Percentiles rank a stretch among this genome's conserved stretches.
Conservation (phyloP, 2,888 invertebrate genomes). For the Pollenia labialis region DNA sequence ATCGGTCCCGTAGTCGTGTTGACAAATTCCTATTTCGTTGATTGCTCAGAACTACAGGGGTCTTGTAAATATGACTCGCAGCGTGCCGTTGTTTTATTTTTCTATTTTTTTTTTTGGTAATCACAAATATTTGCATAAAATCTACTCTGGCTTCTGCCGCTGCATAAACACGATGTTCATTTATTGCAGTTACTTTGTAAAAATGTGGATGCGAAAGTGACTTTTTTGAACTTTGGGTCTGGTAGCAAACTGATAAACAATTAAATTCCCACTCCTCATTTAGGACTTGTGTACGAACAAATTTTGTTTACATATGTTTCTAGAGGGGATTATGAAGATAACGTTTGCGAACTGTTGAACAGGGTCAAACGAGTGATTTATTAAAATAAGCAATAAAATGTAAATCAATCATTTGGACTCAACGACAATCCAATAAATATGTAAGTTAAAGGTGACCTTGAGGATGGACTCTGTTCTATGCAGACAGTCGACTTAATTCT, state of each 20-base stretch:
- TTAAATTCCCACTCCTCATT: not conserved
- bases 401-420: not conserved
- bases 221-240: not conserved
- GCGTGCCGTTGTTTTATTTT: not conserved
- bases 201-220: not conserved
- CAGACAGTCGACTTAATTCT: too few relatives aligned
- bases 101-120: constrained; percentile 1
- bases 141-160: not conserved
- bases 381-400: not conserved
- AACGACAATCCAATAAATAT: too few relatives aligned
- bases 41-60: constrained; percentile 19
- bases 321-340: not conserved
- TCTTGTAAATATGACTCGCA: not conserved
- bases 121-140: constrained; percentile 56
- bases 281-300: not conserved
- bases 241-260: constrained; percentile 15
- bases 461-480: too few relatives aligned
- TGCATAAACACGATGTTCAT: constrained; percentile 17
- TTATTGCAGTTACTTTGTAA: constrained; percentile 20
- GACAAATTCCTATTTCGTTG: too few relatives aligned
- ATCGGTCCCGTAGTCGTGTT: too few relatives aligned
- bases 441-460: too few relatives aligned
- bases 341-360: not conserved
- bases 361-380: constrained; percentile 4
- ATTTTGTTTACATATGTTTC: not conserved